Base-by-base conservation (phyloP, 2,797 vertebrate genomes). In the Phataginus tetradactyla region DNA sequence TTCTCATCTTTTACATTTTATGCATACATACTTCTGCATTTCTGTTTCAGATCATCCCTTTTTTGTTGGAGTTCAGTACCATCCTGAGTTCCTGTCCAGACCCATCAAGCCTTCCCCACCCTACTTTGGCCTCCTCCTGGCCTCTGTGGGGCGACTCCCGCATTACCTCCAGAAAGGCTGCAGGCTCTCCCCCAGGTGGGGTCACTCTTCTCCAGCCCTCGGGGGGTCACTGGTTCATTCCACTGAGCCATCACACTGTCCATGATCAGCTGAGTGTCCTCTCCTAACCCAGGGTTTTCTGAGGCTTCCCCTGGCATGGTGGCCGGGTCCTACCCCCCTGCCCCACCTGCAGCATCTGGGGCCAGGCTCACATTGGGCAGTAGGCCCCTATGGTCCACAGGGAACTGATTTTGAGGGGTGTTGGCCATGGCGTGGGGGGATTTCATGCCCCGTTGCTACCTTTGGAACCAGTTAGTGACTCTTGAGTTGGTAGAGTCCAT, bases 61-160 rank as follows among this genome's bases (percentile, higher is more conserved):
- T 96, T 99, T 99, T 0, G 99, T 99, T 3, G 99, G 99, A 2
- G 99, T 99, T 37, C 99, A 99, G 98, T 99, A 99, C 92, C 99
- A 99, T 93, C 99, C 99, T 0, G 99, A 99, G 97, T 99, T 99
- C 98, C 99, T 99, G 66, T 99, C 99, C 9, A 99, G 99, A 3
- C 99, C 99, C 59, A 99, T 99, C 90, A 99, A 99, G 68, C 99
- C 99, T 0, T 99, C 99, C 0, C 99, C 99, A 0, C 99, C 99
- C 0, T 99, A 99, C 97, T 99, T 99, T 0, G 99, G 99, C 84
- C 98, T 99, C 72, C 98, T 99, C 21, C 98, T 99, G 97, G 99
- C 99, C 0, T 99, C 99, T 5, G 99, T 99, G 1, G 99, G 99
- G 66, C 99, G 99, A 84, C 99, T 99, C 21, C 98, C 98, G 0